A percentile compares a stretch with the other conserved stretches of the same genome.
phyloP scores from a whole-genome alignment of 92 coral and sea anemone species.

The Porites lobata region DNA sequence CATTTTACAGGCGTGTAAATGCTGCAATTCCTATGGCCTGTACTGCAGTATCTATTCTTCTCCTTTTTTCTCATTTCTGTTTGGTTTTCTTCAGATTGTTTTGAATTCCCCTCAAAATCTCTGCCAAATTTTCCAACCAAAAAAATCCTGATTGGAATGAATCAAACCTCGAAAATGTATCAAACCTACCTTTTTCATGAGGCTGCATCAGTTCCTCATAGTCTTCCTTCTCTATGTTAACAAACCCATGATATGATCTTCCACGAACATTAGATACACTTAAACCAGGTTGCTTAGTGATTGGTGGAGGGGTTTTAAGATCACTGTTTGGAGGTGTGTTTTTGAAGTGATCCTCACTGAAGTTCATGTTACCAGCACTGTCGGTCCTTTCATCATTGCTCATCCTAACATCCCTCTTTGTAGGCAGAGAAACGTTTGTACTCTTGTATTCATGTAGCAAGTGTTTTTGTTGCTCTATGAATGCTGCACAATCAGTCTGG shows the following conservation, averaged over 20 bases:
- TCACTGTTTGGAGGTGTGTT: not conserved
- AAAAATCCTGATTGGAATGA: too few species aligned
- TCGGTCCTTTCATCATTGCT: slow-evolving; percentile 1
- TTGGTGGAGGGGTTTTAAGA: not conserved
- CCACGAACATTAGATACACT: not conserved
- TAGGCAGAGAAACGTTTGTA: not conserved
- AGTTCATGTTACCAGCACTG: not conserved
- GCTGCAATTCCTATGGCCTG: too few species aligned
- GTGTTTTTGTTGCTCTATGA: slow-evolving; percentile 22
- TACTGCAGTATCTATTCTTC: too few species aligned
- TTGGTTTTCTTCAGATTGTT: too few species aligned
- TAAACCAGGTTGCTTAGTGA: slow-evolving; percentile 12
- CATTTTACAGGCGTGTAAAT: too few species aligned
- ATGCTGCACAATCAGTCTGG: slow-evolving; percentile 11
- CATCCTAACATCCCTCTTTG: slow-evolving; percentile 5
- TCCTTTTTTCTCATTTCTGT: too few species aligned
- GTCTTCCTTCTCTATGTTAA: not conserved
- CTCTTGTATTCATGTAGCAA: not conserved
- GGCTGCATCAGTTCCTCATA: not conserved
- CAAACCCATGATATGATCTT: not conserved
- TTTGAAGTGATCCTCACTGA: not conserved
- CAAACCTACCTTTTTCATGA: not conserved
- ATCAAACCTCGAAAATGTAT: too few species aligned
- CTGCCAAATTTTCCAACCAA: too few species aligned
- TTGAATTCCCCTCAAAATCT: too few species aligned